Evolutionary conservation across 2,113 vertebrate species (phyloP), one percentile per base, ranked within the genome.

Genomic region (Oreochromis aureus): DNA sequence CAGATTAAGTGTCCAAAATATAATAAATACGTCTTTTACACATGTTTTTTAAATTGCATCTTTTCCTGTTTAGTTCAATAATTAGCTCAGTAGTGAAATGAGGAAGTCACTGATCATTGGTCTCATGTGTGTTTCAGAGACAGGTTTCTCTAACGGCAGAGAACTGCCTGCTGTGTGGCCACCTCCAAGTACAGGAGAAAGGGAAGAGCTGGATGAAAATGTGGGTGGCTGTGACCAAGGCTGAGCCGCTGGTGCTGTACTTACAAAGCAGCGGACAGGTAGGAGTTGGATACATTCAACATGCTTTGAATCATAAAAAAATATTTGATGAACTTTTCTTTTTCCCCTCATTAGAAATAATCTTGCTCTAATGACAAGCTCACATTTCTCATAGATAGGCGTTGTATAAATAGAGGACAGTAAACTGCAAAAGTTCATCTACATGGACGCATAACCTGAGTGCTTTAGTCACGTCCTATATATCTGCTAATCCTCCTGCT

Each of bases 201-300:
- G 96, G 98, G 78, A 97, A 96, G 90, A 94, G 90, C 84, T 98
- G 97, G 98, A 95, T 85, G 69, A 97, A 97, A 91, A 95, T 96
- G 89, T 98, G 97, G 97, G 97, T 95, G 12, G 93, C 96, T 80
- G 95, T 99, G 87, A 96, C 96, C 48, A 96, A 96, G 87, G 90
- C 94, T 2, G 97, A 98, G 83, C 98, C 97, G 22, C 95, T 97
- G 36, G 96, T 98, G 84, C 91, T 99, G 69, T 97, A 97, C 86
- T 86, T 97, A 51, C 97, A 98, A 89, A 96, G 92, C 87, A 95
- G 87, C 48, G 96, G 91, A 91, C 98, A 98, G 97, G 98, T 99
- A 95, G 95, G 48, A 15, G 10, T 16, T 53, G 55, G 16, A 80
- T 36, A 81, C 36, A 39, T 32, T n/a, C 48, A 44, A 44, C 3